A percentile compares a stretch with the other conserved stretches of the same genome.
These are phyloP conservation scores for Sciurus carolinensis DNA, from an alignment of 2,797 vertebrate genomes.

Conservation along the genomic window DNA sequence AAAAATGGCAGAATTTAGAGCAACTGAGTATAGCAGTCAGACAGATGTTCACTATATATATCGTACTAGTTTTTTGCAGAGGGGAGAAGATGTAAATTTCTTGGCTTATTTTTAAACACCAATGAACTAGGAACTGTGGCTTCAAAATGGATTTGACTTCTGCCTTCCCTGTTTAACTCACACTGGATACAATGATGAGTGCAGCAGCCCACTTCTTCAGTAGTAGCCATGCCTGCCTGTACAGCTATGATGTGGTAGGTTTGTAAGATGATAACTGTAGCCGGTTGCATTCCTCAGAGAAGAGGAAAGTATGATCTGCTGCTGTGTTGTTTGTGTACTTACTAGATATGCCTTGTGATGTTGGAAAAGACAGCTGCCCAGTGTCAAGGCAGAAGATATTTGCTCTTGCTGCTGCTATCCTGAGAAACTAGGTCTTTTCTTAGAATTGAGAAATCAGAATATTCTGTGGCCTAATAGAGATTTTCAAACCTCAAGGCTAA, in stretches of 20 bases:
- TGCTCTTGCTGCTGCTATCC: not conserved
- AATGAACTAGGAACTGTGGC: not conserved
- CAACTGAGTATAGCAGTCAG: not conserved
- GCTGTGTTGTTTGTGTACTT: not conserved
- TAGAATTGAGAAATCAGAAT: constrained; percentile 23
- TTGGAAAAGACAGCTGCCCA: not conserved
- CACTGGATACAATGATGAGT: not conserved
- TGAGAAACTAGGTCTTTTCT: constrained; percentile 56
- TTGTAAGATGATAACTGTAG: not conserved
- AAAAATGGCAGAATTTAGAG: not conserved
- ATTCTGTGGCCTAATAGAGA: constrained; percentile 33
- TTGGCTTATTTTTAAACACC: constrained; percentile 45
- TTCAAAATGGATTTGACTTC: constrained; percentile 9
- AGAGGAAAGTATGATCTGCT: not conserved
- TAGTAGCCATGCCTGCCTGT: not conserved
- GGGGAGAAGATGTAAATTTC: not conserved
- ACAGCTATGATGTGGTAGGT: not conserved
- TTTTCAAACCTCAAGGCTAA: constrained; percentile 63
- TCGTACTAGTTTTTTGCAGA: not conserved
- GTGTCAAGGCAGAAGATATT: not conserved
- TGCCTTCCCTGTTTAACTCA: not conserved
- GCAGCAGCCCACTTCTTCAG: not conserved
- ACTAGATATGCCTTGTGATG: not conserved
- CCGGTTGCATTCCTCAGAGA: not conserved
- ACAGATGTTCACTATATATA: not conserved